Percentiles rank a stretch among this genome's conserved stretches.
Evolutionary conservation across 2,888 invertebrate genomes (phyloP).

Genomic region (Drymonia ruficornis): DNA sequence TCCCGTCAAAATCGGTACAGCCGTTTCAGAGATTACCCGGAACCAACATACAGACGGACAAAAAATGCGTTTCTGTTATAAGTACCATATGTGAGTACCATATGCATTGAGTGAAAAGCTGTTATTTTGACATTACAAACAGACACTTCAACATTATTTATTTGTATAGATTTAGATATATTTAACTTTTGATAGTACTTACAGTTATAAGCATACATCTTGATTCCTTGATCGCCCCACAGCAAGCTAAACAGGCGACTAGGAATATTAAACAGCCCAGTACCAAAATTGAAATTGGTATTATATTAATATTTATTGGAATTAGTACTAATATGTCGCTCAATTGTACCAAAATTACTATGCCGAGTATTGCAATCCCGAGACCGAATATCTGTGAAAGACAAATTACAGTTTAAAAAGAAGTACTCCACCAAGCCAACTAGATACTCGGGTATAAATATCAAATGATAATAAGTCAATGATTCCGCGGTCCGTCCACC

Average conservation of each 20-base stretch:
- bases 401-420: conserved; percentile 1
- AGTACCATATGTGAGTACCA: too few species aligned
- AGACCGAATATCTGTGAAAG: conserved; percentile 52
- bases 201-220: conserved; percentile 92
- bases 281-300: conserved; percentile 58
- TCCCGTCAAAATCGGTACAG: too few species aligned
- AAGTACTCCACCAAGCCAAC: not conserved
- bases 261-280: conserved; percentile 88
- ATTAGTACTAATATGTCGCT: conserved; percentile 41
- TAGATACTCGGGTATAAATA: too few species aligned
- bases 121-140: too few species aligned
- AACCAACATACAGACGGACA: too few species aligned
- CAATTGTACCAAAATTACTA: conserved; percentile 30
- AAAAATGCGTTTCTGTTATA: too few species aligned
- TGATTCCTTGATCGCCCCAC: conserved; percentile 92
- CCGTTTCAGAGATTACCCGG: too few species aligned
- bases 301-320: conserved; percentile 30
- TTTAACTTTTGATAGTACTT: conserved; percentile 59
- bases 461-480: too few species aligned
- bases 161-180: too few species aligned
- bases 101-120: too few species aligned
- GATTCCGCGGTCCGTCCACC: too few species aligned
- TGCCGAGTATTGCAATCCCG: conserved; percentile 38
- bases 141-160: too few species aligned
- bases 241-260: conserved; percentile 93